These are phyloP conservation scores for Patella ulyssiponensis DNA, from an alignment of 2,888 invertebrate species.

Conservation along the genomic window DNA sequence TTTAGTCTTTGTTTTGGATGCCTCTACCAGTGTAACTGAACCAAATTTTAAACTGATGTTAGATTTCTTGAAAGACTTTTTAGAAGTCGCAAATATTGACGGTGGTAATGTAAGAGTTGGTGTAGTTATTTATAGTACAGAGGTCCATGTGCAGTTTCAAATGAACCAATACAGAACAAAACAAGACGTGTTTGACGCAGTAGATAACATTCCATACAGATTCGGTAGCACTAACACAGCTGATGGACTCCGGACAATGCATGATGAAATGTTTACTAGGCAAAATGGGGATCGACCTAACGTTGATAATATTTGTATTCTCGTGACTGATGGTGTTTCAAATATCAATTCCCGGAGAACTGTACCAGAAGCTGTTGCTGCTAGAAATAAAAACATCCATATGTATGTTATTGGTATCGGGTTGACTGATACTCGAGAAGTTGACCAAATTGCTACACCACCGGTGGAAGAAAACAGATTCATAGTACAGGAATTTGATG, in stretches of 20 bases:
- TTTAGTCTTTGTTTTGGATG: constrained; percentile 58
- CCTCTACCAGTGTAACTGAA: constrained; percentile 59
- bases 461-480: constrained; percentile 45
- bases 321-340: constrained; percentile 60
- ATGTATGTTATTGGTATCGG: constrained; percentile 41
- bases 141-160: constrained; percentile 49
- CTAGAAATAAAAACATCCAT: constrained; percentile 32
- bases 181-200: constrained; percentile 44
- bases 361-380: constrained; percentile 47
- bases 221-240: constrained; percentile 63
- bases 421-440: constrained; percentile 41
- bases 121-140: constrained; percentile 36
- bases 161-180: constrained; percentile 46
- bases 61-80: constrained; percentile 51
- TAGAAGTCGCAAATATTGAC: constrained; percentile 46
- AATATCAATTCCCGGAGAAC: constrained; percentile 55
- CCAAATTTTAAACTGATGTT: constrained; percentile 48
- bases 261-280: constrained; percentile 48
- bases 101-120: constrained; percentile 37
- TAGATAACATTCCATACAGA: constrained; percentile 47
- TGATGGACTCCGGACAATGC: constrained; percentile 50
- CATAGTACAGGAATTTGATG: constrained; percentile 39
- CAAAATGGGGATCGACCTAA: constrained; percentile 49
- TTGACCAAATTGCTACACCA: constrained; percentile 44
- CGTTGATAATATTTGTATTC: constrained; percentile 49